These are phyloP conservation scores for Lymantria dispar DNA, from an alignment of 2,888 invertebrate species.

Conservation along the genomic window DNA sequence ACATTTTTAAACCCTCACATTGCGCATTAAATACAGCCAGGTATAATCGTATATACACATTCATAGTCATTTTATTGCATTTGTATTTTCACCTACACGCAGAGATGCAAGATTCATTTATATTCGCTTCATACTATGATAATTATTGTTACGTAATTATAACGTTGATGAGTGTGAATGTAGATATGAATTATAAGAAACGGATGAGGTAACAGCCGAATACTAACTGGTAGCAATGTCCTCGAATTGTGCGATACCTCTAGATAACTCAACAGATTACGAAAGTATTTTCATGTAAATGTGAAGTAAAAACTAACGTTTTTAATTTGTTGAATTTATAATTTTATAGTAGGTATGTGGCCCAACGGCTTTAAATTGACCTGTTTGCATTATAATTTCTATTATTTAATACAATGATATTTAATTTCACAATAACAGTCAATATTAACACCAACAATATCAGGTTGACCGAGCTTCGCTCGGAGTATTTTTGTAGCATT, in stretches of 20 bases:
- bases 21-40: conserved; percentile 18
- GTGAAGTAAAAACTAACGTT: not conserved
- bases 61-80: conserved; percentile 13
- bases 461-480: too few relatives aligned
- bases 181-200: conserved; percentile 20
- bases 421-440: not conserved
- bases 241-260: conserved; percentile 7
- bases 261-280: not conserved
- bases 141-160: conserved; percentile 29
- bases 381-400: not conserved
- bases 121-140: conserved; percentile 21
- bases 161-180: conserved; percentile 22
- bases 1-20: conserved; percentile 14
- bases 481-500: too few relatives aligned
- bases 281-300: not conserved
- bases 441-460: not conserved
- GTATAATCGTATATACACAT: conserved; percentile 13
- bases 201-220: conserved; percentile 23
- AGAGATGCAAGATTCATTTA: conserved; percentile 15
- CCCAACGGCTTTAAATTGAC: not conserved
- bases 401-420: not conserved
- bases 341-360: not conserved
- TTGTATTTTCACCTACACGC: conserved; percentile 20
- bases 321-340: not conserved
- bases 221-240: conserved; percentile 9